Evolutionary conservation across 2,113 vertebrate genomes (phyloP).

Genomic region (Mohoua ochrocephala): DNA sequence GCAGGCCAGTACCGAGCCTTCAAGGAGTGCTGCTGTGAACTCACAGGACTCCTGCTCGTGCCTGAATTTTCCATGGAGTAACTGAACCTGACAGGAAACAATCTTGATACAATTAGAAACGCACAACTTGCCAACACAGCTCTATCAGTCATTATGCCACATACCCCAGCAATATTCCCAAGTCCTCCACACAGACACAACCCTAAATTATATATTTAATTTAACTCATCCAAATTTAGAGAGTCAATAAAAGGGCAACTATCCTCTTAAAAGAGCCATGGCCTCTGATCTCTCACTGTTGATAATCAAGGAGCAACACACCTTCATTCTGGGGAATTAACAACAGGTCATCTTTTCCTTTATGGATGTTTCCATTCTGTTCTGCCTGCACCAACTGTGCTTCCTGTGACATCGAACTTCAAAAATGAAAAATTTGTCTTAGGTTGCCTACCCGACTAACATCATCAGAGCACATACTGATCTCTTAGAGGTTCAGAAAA

Average conservation of each 20-base stretch:
- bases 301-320: background rate
- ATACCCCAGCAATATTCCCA: rapidly evolving
- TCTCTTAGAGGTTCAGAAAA: background rate
- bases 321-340: background rate
- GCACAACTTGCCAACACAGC: background rate
- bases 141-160: background rate
- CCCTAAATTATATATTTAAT: background rate
- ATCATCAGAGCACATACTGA: background rate
- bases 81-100: background rate
- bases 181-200: rapidly evolving
- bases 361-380: background rate
- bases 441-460: background rate
- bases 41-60: rapidly evolving
- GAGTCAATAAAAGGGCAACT: background rate
- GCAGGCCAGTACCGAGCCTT: background rate
- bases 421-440: background rate
- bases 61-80: background rate
- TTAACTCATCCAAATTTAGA: background rate
- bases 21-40: background rate
- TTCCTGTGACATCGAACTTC: background rate
- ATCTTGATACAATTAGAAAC: background rate
- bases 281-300: background rate
- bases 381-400: background rate
- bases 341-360: background rate
- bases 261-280: background rate